phyloP scores from a whole-genome alignment of 1,140 invertebrate species.

The Drosophila asahinai region DNA sequence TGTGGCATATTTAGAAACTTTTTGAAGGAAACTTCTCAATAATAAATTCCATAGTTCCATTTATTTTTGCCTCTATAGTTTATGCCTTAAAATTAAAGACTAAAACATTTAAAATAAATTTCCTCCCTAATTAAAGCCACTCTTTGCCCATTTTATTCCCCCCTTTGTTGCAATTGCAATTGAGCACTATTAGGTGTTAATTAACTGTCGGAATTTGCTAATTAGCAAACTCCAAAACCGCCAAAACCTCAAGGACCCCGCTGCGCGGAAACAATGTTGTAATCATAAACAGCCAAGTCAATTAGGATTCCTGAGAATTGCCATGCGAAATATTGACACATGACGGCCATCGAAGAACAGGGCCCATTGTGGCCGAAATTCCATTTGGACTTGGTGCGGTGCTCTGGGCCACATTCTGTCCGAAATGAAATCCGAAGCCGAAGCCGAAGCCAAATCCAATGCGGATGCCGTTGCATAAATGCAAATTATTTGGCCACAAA shows the following conservation, averaged over 20 bases:
- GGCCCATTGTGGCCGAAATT: neutral
- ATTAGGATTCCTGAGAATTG: neutral
- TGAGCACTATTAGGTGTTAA: no score
- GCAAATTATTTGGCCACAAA: conserved; percentile 49
- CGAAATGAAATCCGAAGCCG: neutral
- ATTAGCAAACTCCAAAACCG: neutral
- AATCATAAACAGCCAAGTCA: conserved; percentile 2
- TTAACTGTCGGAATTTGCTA: neutral
- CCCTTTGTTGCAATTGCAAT: no score
- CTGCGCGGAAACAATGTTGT: neutral
- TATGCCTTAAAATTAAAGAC: no score
- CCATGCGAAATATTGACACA: neutral
- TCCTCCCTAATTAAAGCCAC: no score
- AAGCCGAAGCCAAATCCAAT: neutral
- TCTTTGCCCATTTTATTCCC: no score
- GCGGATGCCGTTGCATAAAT: conserved; percentile 26
- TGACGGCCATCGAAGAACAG: no score
- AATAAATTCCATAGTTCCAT: no score
- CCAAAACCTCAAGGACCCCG: no score
- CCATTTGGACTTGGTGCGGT: neutral
- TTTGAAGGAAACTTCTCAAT: no score
- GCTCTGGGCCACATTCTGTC: neutral
- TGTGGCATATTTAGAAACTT: no score
- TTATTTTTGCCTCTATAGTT: no score
- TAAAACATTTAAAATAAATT: no score